A percentile compares a stretch with the other conserved stretches of the same genome.
These are phyloP conservation scores for Verasper variegatus DNA, from an alignment of 2,113 vertebrate species.

Conservation along the genomic window DNA sequence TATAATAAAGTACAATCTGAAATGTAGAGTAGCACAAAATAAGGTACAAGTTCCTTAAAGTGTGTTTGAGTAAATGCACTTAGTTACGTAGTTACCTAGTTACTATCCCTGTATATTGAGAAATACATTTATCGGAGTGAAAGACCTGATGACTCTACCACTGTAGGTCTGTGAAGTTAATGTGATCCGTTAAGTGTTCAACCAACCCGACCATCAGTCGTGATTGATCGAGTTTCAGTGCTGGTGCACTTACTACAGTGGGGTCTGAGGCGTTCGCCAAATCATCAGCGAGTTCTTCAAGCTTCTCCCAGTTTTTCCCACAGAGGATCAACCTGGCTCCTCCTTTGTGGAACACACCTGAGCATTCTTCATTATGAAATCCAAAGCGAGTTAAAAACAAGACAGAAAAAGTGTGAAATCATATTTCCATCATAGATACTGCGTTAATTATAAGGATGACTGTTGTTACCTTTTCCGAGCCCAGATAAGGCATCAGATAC, in stretches of 20 bases:
- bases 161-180: no score
- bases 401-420: not conserved
- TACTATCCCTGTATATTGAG: no score
- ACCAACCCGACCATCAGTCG: not conserved
- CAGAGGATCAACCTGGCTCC: conserved; percentile 93
- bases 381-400: not conserved
- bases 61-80: no score
- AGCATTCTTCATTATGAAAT: conserved; percentile 83
- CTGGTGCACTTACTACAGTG: conserved; percentile 79
- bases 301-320: conserved; percentile 90
- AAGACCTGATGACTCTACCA: no score
- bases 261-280: conserved; percentile 88
- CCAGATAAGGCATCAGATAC: conserved; percentile 90
- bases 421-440: not conserved
- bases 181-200: not conserved
- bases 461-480: conserved; percentile 88
- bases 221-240: not conserved
- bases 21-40: no score
- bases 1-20: no score
- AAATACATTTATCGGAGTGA: no score
- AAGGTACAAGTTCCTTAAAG: no score
- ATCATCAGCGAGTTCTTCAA: conserved; percentile 86
- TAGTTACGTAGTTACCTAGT: no score
- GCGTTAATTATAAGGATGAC: no score
- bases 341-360: conserved; percentile 87